Evolutionary conservation across 2,888 invertebrate genomes (phyloP), one percentile per base, ranked within the genome.

Genomic region (Epiblema foenella): DNA sequence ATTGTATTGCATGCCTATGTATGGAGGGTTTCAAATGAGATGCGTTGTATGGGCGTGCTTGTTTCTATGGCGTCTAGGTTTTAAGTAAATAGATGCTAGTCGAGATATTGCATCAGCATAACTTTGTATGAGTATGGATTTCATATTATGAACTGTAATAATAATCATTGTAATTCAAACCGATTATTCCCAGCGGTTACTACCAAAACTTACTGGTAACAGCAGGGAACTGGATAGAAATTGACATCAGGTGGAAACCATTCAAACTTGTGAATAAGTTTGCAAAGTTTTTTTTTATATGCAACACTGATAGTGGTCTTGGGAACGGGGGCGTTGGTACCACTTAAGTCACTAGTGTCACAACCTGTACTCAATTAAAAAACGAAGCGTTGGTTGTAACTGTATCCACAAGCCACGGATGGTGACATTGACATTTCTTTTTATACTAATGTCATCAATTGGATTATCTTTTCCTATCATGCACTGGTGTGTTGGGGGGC

Each of bases 1-100:
- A 51, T 58, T 67, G 67, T 58, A 59, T 51, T 29, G 57, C 60
- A 60, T 29, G 60, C 46, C 29, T 46, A 10, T 70, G 65, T 70
- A 65, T 60, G 65, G 70, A 18, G 64, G 8, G 37, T 52, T 62
- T 63, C 42, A 51, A 64, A 69, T 65, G 59, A 60, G 70, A 52
- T 64, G 63, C 57, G 49, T 63, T 69, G 57, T 69, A 59, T 59
- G 64, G 69, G 51, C 64, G 57, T 66, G 68, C 54, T 37, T 66
- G 70, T 66, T 70, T 65, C 65, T 66, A 54, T 54, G 65, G 46
- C 33, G 52, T 42, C 52, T 68, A 37, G 51, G 58, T n/a, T 67
- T 37, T 20, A 51, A n/a, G 58, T 17, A 58, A 58, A 58, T 37
- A 49, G n/a, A 11, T 59, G 33, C 7, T 11, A 33, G 9, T 58